Conservation (phyloP, 1,140 invertebrate species). For the Varroa destructor region DNA sequence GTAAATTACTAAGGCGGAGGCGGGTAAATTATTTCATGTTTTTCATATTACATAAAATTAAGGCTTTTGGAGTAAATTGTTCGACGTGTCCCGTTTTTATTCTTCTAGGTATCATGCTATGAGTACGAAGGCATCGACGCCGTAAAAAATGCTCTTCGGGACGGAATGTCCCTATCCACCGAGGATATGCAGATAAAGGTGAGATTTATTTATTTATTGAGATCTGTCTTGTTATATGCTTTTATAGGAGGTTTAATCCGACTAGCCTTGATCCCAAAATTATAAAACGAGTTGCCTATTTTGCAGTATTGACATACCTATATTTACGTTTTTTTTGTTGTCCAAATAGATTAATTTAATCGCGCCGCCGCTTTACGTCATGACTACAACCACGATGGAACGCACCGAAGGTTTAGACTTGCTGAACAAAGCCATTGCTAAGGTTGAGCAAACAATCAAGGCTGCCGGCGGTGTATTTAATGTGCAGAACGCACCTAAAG, state of each 20-base stretch:
- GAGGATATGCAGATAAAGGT: slow-evolving; percentile 84
- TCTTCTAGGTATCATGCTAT: slow-evolving; percentile 92
- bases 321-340: slow-evolving; percentile 31
- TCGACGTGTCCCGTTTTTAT: slow-evolving; percentile 42
- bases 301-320: slow-evolving; percentile 11
- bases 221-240: too few species aligned
- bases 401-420: slow-evolving; percentile 78
- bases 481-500: slow-evolving; percentile 69
- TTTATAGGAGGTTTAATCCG: too few species aligned
- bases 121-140: slow-evolving; percentile 94
- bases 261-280: not conserved
- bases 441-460: slow-evolving; percentile 69
- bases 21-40: not conserved
- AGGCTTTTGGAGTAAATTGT: not conserved
- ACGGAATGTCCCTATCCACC: slow-evolving; percentile 80
- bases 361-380: slow-evolving; percentile 93
- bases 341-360: slow-evolving; percentile 74
- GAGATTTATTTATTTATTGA: slow-evolving; percentile 24
- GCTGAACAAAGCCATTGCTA: slow-evolving; percentile 71
- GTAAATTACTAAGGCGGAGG: not conserved
- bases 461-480: slow-evolving; percentile 78
- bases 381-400: slow-evolving; percentile 94
- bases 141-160: slow-evolving; percentile 78
- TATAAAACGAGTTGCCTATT: slow-evolving; percentile 1
- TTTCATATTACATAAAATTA: not conserved